Percentiles rank a stretch among this genome's conserved stretches.
Conservation (phyloP, 2,888 invertebrate genomes). For the Crocallis elinguaria region DNA sequence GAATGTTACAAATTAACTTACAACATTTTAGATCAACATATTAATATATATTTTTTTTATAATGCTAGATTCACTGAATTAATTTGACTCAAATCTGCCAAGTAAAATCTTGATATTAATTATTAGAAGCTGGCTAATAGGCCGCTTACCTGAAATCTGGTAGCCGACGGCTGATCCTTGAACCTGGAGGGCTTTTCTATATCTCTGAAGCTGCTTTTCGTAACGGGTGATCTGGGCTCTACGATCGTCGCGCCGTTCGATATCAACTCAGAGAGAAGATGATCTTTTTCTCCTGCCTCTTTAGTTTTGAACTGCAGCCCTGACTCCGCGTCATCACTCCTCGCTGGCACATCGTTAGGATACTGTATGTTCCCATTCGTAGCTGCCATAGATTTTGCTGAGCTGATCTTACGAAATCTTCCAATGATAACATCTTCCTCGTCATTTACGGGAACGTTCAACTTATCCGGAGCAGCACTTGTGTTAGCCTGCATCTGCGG, state of each 20-base stretch:
- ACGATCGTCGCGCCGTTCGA: conserved; percentile 50
- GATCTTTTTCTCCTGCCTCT: conserved; percentile 62
- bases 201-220: conserved; percentile 87
- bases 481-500: conserved; percentile 43
- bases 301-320: conserved; percentile 69
- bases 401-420: conserved; percentile 80
- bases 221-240: conserved; percentile 59
- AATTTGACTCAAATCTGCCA: too few relatives aligned
- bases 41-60: too few relatives aligned
- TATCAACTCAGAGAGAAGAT: conserved; percentile 53
- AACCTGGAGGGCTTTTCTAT: conserved; percentile 86
- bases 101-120: too few relatives aligned
- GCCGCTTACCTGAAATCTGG: conserved; percentile 84
- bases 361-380: conserved; percentile 80
- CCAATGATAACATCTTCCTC: conserved; percentile 82
- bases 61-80: too few relatives aligned
- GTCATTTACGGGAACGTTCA: conserved; percentile 59
- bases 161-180: conserved; percentile 85
- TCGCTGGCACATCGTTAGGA: conserved; percentile 61
- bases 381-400: conserved; percentile 82
- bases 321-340: conserved; percentile 65
- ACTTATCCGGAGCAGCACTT: conserved; percentile 48
- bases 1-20: too few relatives aligned
- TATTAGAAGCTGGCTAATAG: background rate
- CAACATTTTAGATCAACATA: too few relatives aligned